Evolutionary conservation across 2,888 invertebrate genomes (phyloP).

Genomic region (Quadroppia sp.): DNA sequence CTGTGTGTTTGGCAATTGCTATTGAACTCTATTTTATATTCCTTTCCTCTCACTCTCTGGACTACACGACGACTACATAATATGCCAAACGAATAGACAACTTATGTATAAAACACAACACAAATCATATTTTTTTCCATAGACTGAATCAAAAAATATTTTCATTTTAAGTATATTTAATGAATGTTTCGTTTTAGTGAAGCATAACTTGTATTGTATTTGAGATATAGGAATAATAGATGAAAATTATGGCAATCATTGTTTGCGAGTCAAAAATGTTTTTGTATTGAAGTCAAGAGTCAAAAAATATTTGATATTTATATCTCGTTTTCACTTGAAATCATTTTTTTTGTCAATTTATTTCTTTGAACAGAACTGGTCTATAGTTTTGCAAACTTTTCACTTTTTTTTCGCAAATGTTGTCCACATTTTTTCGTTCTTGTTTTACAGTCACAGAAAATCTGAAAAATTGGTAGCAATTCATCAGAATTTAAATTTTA

Average conservation of each 20-base stretch:
- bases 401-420: too few species aligned
- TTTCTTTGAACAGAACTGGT: too few species aligned
- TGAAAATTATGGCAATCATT: background rate
- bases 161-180: background rate
- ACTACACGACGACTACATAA: background rate
- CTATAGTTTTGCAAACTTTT: too few species aligned
- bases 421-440: too few species aligned
- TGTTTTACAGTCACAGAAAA: background rate
- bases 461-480: conserved; percentile 35
- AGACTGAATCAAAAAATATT: background rate
- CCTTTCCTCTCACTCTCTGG: background rate
- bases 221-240: background rate
- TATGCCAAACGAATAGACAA: background rate
- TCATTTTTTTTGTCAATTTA: too few species aligned
- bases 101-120: background rate
- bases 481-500: conserved; percentile 23
- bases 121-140: background rate
- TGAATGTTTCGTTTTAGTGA: background rate
- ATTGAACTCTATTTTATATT: background rate
- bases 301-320: background rate
- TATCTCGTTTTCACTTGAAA: background rate
- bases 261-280: too few species aligned
- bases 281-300: background rate
- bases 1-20: background rate
- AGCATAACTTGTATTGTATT: background rate